Percentiles rank a stretch among this genome's conserved stretches.
phyloP scores from a whole-genome alignment of 2,797 vertebrate genomes.

The Smutsia gigantea region DNA sequence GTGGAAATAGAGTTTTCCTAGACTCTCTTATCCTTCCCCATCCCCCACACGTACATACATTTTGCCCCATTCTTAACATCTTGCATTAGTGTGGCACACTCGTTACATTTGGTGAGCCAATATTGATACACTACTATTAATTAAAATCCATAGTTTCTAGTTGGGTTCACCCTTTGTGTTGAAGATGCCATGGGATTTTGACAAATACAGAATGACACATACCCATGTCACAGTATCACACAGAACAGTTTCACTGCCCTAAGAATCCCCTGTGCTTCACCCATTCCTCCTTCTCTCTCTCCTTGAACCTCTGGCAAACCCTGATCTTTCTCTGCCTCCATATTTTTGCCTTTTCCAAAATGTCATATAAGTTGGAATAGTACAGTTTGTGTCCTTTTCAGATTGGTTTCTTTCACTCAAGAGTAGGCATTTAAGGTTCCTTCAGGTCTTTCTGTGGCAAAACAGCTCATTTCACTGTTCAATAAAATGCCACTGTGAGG shows the following conservation, averaged over 20 bases:
- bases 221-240: background rate
- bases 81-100: background rate
- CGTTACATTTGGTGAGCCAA: background rate
- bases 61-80: background rate
- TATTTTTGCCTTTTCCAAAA: constrained; percentile 11
- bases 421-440: background rate
- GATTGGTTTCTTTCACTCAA: background rate
- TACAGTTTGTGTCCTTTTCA: background rate
- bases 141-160: background rate
- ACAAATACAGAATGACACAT: background rate
- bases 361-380: background rate
- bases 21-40: background rate
- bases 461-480: background rate
- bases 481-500: background rate
- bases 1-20: background rate
- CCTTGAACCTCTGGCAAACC: background rate
- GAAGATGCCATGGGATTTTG: background rate
- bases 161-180: background rate
- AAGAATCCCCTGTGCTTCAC: background rate
- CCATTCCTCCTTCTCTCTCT: background rate
- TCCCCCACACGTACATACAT: background rate
- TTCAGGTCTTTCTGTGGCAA: background rate
- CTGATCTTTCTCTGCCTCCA: background rate
- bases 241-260: background rate
- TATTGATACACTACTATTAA: background rate